Percentiles rank a stretch among this genome's conserved stretches.
These are phyloP conservation scores for Eupristina koningsbergeri DNA, from an alignment of 1,140 invertebrate species.

Conservation along the genomic window DNA sequence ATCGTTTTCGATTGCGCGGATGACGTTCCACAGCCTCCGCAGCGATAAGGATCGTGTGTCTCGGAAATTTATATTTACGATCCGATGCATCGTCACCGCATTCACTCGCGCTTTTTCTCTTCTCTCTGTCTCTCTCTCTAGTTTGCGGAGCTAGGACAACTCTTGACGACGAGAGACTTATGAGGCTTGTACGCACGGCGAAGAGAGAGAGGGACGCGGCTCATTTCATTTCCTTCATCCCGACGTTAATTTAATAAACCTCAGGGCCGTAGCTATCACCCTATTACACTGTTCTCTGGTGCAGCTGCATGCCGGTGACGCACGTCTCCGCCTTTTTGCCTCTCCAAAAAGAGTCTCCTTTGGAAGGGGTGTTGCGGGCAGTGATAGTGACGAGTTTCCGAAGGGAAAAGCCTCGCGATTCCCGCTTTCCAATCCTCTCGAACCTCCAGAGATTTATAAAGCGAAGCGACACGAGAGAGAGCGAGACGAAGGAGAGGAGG, in stretches of 20 bases:
- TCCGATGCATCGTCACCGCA: conserved; percentile 20
- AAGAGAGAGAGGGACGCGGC: conserved; percentile 12
- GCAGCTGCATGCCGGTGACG: conserved; percentile 35
- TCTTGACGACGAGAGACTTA: conserved; percentile 38
- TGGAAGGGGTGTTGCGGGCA: too few species aligned
- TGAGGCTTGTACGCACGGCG: background rate
- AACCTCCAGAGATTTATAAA: too few species aligned
- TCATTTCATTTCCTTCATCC: conserved; percentile 37
- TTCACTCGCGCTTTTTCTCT: background rate
- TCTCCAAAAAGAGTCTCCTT: background rate
- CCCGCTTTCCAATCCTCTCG: too few species aligned
- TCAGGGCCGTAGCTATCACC: background rate
- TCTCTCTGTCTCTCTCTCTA: background rate
- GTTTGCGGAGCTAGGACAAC: background rate
- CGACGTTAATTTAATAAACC: conserved; percentile 53
- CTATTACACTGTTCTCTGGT: background rate
- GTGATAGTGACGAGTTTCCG: too few species aligned
- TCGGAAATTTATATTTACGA: conserved; percentile 46
- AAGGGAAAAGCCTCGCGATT: conserved; percentile 28
- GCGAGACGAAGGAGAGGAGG: background rate
- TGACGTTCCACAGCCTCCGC: conserved; percentile 12
- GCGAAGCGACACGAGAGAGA: background rate
- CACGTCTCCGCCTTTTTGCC: background rate
- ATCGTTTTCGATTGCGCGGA: conserved; percentile 46
- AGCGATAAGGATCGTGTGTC: background rate